Base-by-base conservation (phyloP, 2,797 vertebrate genomes). In the Apogon talboti region DNA sequence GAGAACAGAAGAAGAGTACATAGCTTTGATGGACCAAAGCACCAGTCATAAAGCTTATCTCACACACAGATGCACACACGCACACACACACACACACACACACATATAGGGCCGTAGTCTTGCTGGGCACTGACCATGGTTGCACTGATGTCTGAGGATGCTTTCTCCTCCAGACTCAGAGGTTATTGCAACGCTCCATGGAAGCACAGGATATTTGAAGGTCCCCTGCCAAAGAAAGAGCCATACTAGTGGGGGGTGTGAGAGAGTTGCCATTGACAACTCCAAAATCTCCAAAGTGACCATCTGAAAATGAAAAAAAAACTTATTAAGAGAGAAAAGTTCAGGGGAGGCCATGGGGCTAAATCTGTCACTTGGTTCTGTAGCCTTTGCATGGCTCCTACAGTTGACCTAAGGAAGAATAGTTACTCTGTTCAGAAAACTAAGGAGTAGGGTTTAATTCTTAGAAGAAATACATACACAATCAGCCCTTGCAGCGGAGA, bases 161-260 rank as follows among this genome's bases (percentile, higher is more conserved):
- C 76, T 81, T 74, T 85, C 76, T 79, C 53, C 68, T 54, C 53
- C 59, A 71, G 77, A 76, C 82, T 85, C 69, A 9, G 19, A 81
- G 66, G 82, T 84, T 87, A 91, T 90, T 91, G 81, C 84, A 15
- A 81, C 59, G 30, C 84, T 70, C 85, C 81, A 85, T 87, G 85
- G 87, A 89, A 82, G 82, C 87, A 86, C 86, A 88, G 83, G 85
- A 87, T 87, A 88, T 89, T 91, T 89, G 82, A 89, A 68, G 28
- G 76, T 84, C 74, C 81, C 80, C 85, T 74, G 81, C 86, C 85
- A 88, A 85, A 86, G 65, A 83, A 59, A 76, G 74, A 71, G 62
- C 38, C 7, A 4, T 30, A 59, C 66, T 47, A 58, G 46, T 14
- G 75, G 46, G 66, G 61, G 42, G 47, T 15, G 57, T 52, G 37